These are phyloP conservation scores for Bicyclus anynana DNA, from an alignment of 1,140 invertebrate genomes.

Conservation along the genomic window DNA sequence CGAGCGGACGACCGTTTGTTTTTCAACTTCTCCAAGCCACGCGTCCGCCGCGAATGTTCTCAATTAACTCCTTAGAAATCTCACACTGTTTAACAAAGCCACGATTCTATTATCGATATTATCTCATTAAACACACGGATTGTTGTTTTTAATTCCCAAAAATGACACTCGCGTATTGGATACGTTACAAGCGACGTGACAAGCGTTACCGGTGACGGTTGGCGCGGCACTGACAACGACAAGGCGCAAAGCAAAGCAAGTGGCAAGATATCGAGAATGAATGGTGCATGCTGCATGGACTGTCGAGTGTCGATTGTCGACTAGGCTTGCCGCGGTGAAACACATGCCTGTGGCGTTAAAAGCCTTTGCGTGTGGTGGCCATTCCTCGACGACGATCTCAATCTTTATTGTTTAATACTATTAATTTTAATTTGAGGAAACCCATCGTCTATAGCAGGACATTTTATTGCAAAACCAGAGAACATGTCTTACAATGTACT, in stretches of 20 bases:
- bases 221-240: constrained; percentile 59
- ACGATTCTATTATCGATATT: constrained; percentile 54
- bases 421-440: too few relatives aligned
- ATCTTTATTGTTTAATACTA: too few relatives aligned
- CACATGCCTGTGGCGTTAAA: constrained; percentile 51
- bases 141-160: not conserved
- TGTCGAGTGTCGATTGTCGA: constrained; percentile 18
- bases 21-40: constrained; percentile 41
- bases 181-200: constrained; percentile 29
- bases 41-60: constrained; percentile 38
- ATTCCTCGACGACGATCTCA: constrained; percentile 37
- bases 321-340: constrained; percentile 11
- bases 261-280: constrained; percentile 50
- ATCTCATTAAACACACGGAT: constrained; percentile 15
- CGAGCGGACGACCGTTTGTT: constrained; percentile 58
- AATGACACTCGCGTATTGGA: constrained; percentile 23
- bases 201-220: constrained; percentile 41
- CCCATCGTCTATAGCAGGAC: too few relatives aligned
- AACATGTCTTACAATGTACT: too few relatives aligned
- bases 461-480: too few relatives aligned
- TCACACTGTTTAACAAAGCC: constrained; percentile 60
- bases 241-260: too few relatives aligned
- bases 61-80: constrained; percentile 28
- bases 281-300: too few relatives aligned
- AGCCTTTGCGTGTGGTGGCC: constrained; percentile 22